Percentiles rank a stretch among this genome's conserved stretches.
These are phyloP conservation scores for Euclidia mi DNA, from an alignment of 2,888 invertebrate species.

Conservation along the genomic window DNA sequence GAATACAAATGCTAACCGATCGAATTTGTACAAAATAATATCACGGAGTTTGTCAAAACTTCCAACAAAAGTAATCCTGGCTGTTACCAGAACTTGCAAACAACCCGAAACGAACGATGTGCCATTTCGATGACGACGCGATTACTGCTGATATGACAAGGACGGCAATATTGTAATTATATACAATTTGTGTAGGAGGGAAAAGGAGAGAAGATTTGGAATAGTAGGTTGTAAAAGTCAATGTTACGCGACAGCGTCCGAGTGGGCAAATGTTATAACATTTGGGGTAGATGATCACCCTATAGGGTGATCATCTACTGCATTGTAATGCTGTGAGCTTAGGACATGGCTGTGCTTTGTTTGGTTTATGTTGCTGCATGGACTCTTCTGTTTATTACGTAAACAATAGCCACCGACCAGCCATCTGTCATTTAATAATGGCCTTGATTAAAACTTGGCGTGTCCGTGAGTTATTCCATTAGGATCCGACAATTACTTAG, in stretches of 20 bases:
- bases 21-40: constrained; percentile 19
- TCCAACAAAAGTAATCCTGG: constrained; percentile 17
- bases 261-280: constrained; percentile 28
- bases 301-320: constrained; percentile 19
- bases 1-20: constrained; percentile 21
- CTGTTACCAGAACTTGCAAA: constrained; percentile 43
- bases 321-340: constrained; percentile 7
- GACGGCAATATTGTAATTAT: constrained; percentile 28
- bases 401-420: no score
- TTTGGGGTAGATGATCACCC: no score
- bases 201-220: constrained; percentile 26
- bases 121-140: constrained; percentile 47
- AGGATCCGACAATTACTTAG: no score
- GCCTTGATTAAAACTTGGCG: no score
- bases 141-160: constrained; percentile 41
- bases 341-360: neutral
- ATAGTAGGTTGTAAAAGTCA: constrained; percentile 52
- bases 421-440: no score
- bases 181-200: neutral
- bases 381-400: no score
- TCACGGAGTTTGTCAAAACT: constrained; percentile 5
- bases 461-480: no score
- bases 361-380: neutral
- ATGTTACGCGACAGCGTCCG: constrained; percentile 48
- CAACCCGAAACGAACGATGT: constrained; percentile 37